Evolutionary conservation across 2,888 invertebrate species (phyloP), one percentile per base, ranked within the genome.

Genomic region (Anagyrus pseudococci): DNA sequence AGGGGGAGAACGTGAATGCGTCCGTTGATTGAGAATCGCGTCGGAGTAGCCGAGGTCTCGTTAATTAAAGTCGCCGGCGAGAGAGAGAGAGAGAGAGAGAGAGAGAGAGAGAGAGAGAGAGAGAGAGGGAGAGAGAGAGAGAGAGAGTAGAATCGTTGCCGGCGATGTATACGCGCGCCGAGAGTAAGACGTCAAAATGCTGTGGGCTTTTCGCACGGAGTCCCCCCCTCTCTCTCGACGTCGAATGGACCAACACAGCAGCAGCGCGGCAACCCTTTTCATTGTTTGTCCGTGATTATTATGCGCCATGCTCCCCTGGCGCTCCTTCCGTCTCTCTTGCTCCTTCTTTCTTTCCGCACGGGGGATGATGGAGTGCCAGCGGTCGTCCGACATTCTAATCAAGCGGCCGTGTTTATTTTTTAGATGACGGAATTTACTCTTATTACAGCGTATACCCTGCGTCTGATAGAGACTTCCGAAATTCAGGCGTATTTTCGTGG

Each of bases 31-130:
- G 77, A 76, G 76, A 73, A 72, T 71, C 70, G 58, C 61, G 71
- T 69, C 69, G 70, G 70, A 67, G 59, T 68, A 67, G 68, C 54
- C 66, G 47, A 68, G 66, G 67, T 74, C 74, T 77, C 75, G 74
- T 80, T 80, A 79, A 79, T 80, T 78, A 79, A 78, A 75, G 75
- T 74, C 72, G 71, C 62, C 61, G n/a, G 43, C 10, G 17, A n/a
- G n/a, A n/a, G n/a, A 2, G 15, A 52, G 33, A 52, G 50, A 37
- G 37, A 7, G 33, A 8, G 10, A 20, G 37, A 25, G 43, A 26
- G 43, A 37, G 43, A 10, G 15, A 13, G 17, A 17, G 44, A 20
- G 19, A 7, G 6, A 19, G 26, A 23, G 43, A 25, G n/a, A 8
- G 26, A 1, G 41, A 17, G 54, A 29, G 15, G 7, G 44, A 6